Evolutionary conservation across 2,888 invertebrate genomes (phyloP).

Genomic region (Neocrepidodera transversa): DNA sequence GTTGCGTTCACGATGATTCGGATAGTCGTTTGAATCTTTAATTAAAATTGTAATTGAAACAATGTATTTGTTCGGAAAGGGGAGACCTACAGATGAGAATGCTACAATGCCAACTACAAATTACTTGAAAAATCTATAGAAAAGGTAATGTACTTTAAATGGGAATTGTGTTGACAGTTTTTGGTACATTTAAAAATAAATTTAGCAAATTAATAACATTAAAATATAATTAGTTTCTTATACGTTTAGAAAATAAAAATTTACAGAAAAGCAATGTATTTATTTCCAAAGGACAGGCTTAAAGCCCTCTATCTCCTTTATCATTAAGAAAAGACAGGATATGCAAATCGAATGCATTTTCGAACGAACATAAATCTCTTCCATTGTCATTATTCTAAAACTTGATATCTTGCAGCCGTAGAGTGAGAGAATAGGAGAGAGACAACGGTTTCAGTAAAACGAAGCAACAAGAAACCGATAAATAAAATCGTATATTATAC

Average conservation of each 20-base stretch:
- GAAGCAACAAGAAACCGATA: slow-evolving; percentile 19
- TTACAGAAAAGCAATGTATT: neutral
- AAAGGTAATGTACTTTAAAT: neutral
- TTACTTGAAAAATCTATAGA: neutral
- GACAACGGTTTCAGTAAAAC: no score
- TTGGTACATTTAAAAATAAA: no score
- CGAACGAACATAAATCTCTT: slow-evolving; percentile 22
- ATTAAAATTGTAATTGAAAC: slow-evolving; percentile 37
- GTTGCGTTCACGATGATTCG: slow-evolving; percentile 27
- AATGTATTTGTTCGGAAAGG: slow-evolving; percentile 30
- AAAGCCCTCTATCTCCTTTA: neutral
- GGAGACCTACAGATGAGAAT: slow-evolving; percentile 8
- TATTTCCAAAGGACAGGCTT: neutral
- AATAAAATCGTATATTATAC: slow-evolving; percentile 10
- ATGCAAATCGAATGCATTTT: slow-evolving; percentile 25
- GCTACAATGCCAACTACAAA: slow-evolving; percentile 8
- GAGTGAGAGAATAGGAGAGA: neutral
- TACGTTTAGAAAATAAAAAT: no score
- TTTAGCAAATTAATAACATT: no score
- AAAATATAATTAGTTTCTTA: no score
- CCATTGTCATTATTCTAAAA: slow-evolving; percentile 21
- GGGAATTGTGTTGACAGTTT: no score
- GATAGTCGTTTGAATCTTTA: slow-evolving; percentile 32
- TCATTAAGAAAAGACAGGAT: slow-evolving; percentile 11
- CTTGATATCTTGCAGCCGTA: slow-evolving; percentile 15